These are phyloP conservation scores for Ceratina japonica DNA, from an alignment of 1,140 invertebrate species.

Conservation along the genomic window DNA sequence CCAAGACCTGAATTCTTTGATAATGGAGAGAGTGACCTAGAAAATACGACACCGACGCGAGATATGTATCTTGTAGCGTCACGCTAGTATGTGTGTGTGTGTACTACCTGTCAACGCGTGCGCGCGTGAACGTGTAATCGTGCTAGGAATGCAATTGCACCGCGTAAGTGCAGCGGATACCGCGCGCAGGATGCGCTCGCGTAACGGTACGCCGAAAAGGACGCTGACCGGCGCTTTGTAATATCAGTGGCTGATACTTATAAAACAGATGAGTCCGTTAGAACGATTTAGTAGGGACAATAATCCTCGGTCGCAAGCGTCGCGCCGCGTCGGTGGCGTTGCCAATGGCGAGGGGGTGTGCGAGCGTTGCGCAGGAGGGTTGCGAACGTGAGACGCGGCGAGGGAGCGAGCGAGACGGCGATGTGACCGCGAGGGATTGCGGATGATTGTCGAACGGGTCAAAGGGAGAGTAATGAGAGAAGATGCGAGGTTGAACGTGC, in stretches of 20 bases:
- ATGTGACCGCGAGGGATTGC: background rate
- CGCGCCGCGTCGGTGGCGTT: background rate
- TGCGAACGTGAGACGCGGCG: background rate
- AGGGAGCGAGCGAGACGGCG: background rate
- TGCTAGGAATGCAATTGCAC: conserved; percentile 45
- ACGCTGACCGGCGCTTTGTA: conserved; percentile 18
- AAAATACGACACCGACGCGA: conserved; percentile 38
- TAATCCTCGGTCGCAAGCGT: background rate
- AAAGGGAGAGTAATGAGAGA: background rate
- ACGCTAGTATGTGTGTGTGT: background rate
- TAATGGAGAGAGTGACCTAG: conserved; percentile 60
- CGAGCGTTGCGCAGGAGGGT: background rate
- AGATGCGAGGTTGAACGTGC: background rate
- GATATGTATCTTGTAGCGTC: background rate
- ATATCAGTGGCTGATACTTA: conserved; percentile 26
- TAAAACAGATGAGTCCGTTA: background rate
- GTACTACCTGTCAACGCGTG: background rate
- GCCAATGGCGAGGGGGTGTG: background rate
- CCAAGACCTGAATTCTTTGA: conserved; percentile 55
- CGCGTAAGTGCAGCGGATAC: background rate
- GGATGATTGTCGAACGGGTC: background rate
- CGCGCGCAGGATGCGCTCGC: background rate
- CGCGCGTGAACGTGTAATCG: conserved; percentile 20
- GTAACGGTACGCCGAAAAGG: conserved; percentile 11
- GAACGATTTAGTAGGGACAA: conserved; percentile 1